Evolutionary conservation across 2,797 vertebrate genomes (phyloP).

Genomic region (Staurois parvus): DNA sequence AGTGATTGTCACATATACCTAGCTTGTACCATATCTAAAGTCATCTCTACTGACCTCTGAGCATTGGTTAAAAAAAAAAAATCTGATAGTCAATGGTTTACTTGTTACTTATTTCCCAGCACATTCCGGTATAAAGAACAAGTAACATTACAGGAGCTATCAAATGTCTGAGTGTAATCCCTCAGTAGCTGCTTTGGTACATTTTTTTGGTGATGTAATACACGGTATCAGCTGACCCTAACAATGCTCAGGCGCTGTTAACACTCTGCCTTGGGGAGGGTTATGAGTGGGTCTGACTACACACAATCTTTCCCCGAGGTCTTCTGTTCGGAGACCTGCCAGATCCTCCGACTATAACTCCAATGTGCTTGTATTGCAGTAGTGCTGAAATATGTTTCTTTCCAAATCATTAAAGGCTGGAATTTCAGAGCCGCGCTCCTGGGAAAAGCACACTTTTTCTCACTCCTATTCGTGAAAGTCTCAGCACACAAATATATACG

Average conservation of each 20-base stretch:
- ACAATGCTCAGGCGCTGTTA: slow-evolving; percentile 62
- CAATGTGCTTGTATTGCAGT: slow-evolving; percentile 33
- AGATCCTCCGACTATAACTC: slow-evolving; percentile 41
- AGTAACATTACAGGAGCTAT: slow-evolving; percentile 67
- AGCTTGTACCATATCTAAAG: neutral
- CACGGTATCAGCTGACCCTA: slow-evolving; percentile 59
- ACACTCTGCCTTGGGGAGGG: slow-evolving; percentile 65
- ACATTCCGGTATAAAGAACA: slow-evolving; percentile 55
- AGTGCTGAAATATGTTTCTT: slow-evolving; percentile 72
- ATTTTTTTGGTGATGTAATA: slow-evolving; percentile 66
- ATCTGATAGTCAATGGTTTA: neutral
- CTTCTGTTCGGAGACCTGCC: slow-evolving; percentile 65
- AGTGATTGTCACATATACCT: neutral
- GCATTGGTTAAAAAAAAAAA: neutral
- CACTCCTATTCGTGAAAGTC: slow-evolving; percentile 56
- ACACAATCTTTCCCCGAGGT: slow-evolving; percentile 62
- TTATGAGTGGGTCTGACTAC: slow-evolving; percentile 48
- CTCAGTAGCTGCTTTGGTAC: slow-evolving; percentile 58
- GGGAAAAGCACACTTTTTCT: slow-evolving; percentile 60
- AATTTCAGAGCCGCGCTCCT: slow-evolving; percentile 67
- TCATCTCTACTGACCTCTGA: neutral
- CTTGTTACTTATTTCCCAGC: slow-evolving; percentile 62
- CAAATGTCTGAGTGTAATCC: slow-evolving; percentile 66
- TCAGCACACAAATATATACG: slow-evolving; percentile 59
- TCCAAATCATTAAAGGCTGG: slow-evolving; percentile 72